phyloP scores from a whole-genome alignment of 2,888 invertebrate species.

The Epirrhoe alternata region DNA sequence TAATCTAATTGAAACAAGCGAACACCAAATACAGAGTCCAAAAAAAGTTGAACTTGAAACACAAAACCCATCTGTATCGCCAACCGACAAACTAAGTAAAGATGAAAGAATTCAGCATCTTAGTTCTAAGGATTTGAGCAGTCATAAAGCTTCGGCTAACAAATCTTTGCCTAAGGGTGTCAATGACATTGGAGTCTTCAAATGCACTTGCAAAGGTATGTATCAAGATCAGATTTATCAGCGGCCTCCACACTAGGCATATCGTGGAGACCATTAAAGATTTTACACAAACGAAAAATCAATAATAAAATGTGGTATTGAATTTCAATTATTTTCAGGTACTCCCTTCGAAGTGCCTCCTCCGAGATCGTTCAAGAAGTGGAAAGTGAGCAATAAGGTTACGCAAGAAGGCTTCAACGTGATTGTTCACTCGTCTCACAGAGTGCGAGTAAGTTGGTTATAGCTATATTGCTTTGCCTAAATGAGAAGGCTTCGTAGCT shows the following conservation, averaged over 20 bases:
- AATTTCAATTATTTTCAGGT: slow-evolving; percentile 54
- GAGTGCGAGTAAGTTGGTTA: slow-evolving; percentile 57
- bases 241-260: too few relatives aligned
- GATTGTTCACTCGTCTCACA: slow-evolving; percentile 69
- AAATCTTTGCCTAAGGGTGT: slow-evolving; percentile 9
- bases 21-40: not conserved
- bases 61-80: not conserved
- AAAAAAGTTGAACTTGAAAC: not conserved
- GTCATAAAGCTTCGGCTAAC: not conserved
- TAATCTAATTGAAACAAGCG: not conserved
- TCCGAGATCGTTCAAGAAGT: slow-evolving; percentile 66
- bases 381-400: slow-evolving; percentile 54
- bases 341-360: slow-evolving; percentile 62
- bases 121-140: not conserved
- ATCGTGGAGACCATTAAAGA: too few relatives aligned
- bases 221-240: slow-evolving; percentile 17
- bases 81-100: not conserved
- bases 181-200: slow-evolving; percentile 51
- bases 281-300: too few relatives aligned
- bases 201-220: slow-evolving; percentile 66
- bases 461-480: too few relatives aligned
- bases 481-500: too few relatives aligned
- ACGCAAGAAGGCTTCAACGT: slow-evolving; percentile 50
- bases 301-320: not conserved
- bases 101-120: not conserved